Base-by-base conservation (phyloP, 1,140 invertebrate species). In the Drosophila albomicans region DNA sequence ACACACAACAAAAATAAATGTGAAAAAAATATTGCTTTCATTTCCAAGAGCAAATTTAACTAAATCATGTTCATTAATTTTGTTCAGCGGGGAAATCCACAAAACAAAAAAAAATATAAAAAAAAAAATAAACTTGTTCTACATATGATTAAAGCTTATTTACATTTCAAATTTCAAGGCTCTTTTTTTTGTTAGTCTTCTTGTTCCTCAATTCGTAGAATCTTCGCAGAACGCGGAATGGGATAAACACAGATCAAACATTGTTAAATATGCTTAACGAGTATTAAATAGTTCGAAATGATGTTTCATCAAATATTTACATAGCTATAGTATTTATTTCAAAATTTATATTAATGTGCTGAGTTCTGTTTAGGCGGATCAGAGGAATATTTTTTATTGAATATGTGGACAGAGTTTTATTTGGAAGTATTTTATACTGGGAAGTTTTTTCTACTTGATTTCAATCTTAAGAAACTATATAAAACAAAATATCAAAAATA, bases 41-140 rank as follows among this genome's bases (percentile, higher is more conserved):
- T 69, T 69, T 71, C 62, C 68, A 64, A 64, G 68, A 71, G 61
- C 61, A 64, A 30, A 28, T 25, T 20, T 2, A 57, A 48, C 11
- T 48, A 54, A 54, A 54, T 54, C 51, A 54, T 54, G 51, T 54
- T 54, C 20, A 15, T 32, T 54, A 13, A 3, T 10, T 10, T 43
- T 15, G 1, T 1, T 43, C n/a, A 2, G 4, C 10, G 45, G 30
- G 59, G 59, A 35, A 52, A 52, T 52, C 15, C 35, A 15, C 20
- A 25, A 25, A 25, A 25, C 20, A 25, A 25, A 25, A 25, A 25
- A 25, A 3, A n/a, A n/a, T n/a, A n/a, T 25, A 3, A 3, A 20
- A 3, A 25, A 25, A n/a, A 41, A 59, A 59, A 59, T 46, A 59
- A 59, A 59, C 57, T 59, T 59, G 41, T 59, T 59, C 57, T 59